Percentiles rank a stretch among this genome's conserved stretches.
phyloP scores from a whole-genome alignment of 1,140 invertebrate genomes.

The Ooceraea biroi region DNA sequence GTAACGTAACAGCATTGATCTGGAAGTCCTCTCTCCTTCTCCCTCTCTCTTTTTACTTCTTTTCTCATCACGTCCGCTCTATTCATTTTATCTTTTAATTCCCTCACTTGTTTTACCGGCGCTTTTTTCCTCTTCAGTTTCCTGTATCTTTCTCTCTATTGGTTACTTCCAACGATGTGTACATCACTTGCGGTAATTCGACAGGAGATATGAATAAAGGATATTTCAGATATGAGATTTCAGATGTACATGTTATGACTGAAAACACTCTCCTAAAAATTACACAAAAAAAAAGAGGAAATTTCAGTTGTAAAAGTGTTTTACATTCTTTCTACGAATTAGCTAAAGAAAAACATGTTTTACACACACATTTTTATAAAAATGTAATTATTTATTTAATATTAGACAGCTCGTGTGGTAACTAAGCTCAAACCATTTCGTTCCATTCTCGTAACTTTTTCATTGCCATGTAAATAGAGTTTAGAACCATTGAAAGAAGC shows the following conservation, averaged over 20 bases:
- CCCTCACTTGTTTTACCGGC: background rate
- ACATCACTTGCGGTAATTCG: background rate
- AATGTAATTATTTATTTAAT: background rate
- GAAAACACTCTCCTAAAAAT: background rate
- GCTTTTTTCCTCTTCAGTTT: background rate
- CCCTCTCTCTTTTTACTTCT: background rate
- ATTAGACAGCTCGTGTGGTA: background rate
- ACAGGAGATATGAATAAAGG: background rate
- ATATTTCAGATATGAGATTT: background rate
- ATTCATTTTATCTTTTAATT: background rate
- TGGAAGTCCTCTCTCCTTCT: background rate
- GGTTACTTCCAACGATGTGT: background rate
- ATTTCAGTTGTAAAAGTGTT: background rate
- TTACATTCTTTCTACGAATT: background rate
- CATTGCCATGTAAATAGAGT: background rate
- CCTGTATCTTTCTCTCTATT: background rate
- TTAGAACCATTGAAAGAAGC: background rate
- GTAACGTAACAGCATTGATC: constrained; percentile 70
- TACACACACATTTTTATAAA: background rate
- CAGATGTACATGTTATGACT: no score
- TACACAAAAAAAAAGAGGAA: background rate
- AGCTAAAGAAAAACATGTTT: background rate
- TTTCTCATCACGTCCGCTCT: background rate
- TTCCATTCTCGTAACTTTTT: background rate
- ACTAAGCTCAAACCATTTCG: background rate